Evolutionary conservation across 2,888 invertebrate genomes (phyloP), one percentile per base, ranked within the genome.

Genomic region (Cheilosia grossa): DNA sequence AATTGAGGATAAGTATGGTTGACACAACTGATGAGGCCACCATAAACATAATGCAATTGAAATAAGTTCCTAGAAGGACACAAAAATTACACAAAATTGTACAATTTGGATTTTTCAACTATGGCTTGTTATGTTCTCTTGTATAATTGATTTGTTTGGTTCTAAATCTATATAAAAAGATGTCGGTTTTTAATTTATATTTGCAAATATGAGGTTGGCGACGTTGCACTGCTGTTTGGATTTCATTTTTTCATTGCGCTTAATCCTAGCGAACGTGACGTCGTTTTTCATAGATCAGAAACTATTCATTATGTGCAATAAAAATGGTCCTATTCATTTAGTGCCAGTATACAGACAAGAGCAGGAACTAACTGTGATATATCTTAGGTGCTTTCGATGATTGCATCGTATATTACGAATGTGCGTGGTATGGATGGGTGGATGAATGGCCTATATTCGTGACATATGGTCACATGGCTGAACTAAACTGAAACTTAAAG

Each of bases 41-140:
- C 98, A 98, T 98, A 93, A 98, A 98, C 99, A 99, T 99, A 93
- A 98, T 98, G 94, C 98, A 98, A 94, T 98, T 98, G 95, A 99
- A 99, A 94, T 98, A 98, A 89, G 98, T 98, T 93, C 97, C 97
- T 96, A 91, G 91, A 91, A 91, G 93, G 88, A 93, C 97, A 94
- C 91, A 91, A 91, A 91, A 91, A 91, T 91, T 88, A 91, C 91
- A 91, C 91, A 91, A 91, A 91, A 89, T 89, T 90, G 91, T 90
- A 90, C 81, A 78, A 82, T 82, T 82, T 87, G 74, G 67, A 73
- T 85, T 86, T 87, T 72, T 73, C 15, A 21, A 51, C 61, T 77
- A 70, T 78, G 69, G 74, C 75, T 80, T 72, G 19, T 69, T 77
- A 70, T 73, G 73, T 80, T 83, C 75, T 80, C 79, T 82, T 72